Conservation (phyloP, 2,113 vertebrate genomes). For the Calidris pugnax region DNA sequence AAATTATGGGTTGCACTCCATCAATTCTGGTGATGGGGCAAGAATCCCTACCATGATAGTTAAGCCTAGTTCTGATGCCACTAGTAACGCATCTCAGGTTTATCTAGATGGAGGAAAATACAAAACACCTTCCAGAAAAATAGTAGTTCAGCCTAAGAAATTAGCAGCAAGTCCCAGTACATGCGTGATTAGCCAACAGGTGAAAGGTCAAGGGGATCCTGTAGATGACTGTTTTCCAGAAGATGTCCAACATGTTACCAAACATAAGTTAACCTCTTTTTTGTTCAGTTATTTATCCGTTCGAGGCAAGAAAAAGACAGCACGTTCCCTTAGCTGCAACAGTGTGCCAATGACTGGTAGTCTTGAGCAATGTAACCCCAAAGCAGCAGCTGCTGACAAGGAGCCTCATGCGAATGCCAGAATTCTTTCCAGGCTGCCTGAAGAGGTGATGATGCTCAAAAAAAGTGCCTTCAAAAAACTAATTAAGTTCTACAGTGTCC, state of each 20-base stretch:
- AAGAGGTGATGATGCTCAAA: conserved; percentile 78
- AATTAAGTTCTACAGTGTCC: conserved; percentile 91
- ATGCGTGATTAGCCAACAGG: not conserved
- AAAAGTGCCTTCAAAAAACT: conserved; percentile 86
- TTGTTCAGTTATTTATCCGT: conserved; percentile 76
- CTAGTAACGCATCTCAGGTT: not conserved
- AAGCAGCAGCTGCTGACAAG: conserved; percentile 21
- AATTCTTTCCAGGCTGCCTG: conserved; percentile 75
- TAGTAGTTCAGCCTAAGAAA: conserved; percentile 64
- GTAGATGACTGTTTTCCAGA: conserved; percentile 72
- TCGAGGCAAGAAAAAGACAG: conserved; percentile 78
- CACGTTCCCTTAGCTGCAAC: conserved; percentile 89
- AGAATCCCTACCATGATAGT: not conserved
- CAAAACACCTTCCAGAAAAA: conserved; percentile 44
- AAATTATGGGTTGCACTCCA: conserved; percentile 32
- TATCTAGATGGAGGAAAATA: not conserved
- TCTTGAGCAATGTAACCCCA: conserved; percentile 56
- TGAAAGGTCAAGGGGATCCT: conserved; percentile 22
- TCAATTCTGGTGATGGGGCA: not conserved
- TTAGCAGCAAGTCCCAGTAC: not conserved
- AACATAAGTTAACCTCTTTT: conserved; percentile 78
- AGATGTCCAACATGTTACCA: conserved; percentile 43
- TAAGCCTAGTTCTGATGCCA: not conserved
- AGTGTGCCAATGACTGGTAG: conserved; percentile 73
- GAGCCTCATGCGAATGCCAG: conserved; percentile 30